A percentile compares a stretch with the other conserved stretches of the same genome.
Evolutionary conservation across 2,113 vertebrate species (phyloP).

Genomic region (Prochilodus magdalenae): DNA sequence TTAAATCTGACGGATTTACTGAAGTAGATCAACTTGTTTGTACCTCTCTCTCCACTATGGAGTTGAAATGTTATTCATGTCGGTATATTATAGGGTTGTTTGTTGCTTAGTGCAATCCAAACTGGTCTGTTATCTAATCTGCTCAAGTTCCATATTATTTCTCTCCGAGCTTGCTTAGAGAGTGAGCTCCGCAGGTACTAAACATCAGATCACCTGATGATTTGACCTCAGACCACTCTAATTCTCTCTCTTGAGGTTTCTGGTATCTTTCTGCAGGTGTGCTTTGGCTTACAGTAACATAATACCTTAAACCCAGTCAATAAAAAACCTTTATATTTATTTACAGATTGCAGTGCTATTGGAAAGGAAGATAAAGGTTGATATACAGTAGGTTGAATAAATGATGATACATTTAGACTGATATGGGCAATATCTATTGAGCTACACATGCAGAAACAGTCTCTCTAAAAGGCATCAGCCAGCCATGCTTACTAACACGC

Average conservation of each 20-base stretch:
- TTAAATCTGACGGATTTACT: background rate
- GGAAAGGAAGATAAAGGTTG: too few relatives aligned
- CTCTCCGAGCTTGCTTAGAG: background rate
- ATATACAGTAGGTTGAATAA: too few relatives aligned
- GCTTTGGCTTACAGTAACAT: background rate
- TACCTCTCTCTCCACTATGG: background rate
- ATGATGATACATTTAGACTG: too few relatives aligned
- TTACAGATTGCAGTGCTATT: background rate
- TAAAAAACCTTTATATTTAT: background rate
- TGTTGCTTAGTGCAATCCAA: background rate
- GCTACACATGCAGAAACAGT: too few relatives aligned
- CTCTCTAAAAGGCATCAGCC: too few relatives aligned
- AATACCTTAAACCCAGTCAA: background rate
- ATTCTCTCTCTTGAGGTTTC: background rate
- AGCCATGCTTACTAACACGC: too few relatives aligned
- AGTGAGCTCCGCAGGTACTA: background rate
- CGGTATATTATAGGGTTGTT: background rate
- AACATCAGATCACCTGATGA: background rate
- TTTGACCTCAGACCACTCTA: background rate
- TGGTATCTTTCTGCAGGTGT: background rate
- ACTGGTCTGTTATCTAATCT: background rate
- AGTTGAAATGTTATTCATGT: background rate
- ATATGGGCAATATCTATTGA: too few relatives aligned
- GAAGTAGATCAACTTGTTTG: background rate
- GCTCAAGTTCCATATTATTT: background rate